phyloP scores from a whole-genome alignment of 1,140 invertebrate genomes.

The Carposina sasakii region DNA sequence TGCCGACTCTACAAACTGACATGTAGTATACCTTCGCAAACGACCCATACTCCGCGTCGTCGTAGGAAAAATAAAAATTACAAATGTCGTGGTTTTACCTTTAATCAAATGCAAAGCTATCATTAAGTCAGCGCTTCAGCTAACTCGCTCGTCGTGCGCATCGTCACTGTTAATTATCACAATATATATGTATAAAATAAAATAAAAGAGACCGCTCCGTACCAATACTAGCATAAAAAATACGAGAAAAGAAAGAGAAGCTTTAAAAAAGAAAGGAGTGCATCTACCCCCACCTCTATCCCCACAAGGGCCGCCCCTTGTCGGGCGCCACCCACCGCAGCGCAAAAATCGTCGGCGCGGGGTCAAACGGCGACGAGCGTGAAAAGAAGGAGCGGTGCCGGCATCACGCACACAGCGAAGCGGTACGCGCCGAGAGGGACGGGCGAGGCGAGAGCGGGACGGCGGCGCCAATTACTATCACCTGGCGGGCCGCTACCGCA shows the following conservation, averaged over 20 bases:
- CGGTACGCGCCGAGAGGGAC: constrained; percentile 56
- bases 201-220: constrained; percentile 66
- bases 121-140: constrained; percentile 60
- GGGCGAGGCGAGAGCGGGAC: constrained; percentile 52
- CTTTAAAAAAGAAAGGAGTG: constrained; percentile 71
- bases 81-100: constrained; percentile 63
- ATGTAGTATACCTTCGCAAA: constrained; percentile 19
- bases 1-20: constrained; percentile 22
- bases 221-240: constrained; percentile 68
- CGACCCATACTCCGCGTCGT: no score
- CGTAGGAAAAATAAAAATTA: constrained; percentile 51
- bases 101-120: constrained; percentile 70
- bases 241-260: constrained; percentile 71
- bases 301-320: constrained; percentile 43
- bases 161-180: constrained; percentile 69
- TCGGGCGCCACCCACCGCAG: constrained; percentile 63
- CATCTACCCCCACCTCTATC: constrained; percentile 55
- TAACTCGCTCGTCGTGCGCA: constrained; percentile 58
- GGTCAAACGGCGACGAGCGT: constrained; percentile 68
- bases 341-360: constrained; percentile 66
- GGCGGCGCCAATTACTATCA: constrained; percentile 68
- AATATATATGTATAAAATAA: constrained; percentile 68
- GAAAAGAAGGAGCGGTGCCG: constrained; percentile 60
- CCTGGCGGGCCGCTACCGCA: constrained; percentile 68
- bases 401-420: constrained; percentile 47